Evolutionary conservation across 2,888 invertebrate species (phyloP), one percentile per base, ranked within the genome.

Genomic region (Dinocampus coccinellae): DNA sequence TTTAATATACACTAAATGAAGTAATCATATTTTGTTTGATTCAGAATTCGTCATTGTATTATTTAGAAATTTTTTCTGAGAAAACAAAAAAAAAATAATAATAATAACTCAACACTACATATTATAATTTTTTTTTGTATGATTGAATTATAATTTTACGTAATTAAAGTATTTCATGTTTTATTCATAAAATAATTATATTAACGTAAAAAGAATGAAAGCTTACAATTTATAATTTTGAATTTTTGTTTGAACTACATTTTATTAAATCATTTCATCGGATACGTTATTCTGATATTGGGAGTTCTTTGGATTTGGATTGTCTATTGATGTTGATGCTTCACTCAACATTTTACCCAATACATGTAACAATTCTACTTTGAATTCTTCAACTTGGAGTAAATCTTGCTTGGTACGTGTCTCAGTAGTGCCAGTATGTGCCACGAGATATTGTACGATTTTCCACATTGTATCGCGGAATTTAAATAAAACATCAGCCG

Each of bases 391-490:
- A 4, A 84, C 67, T 70, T 74, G 63, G 11, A 69, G 26, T 3
- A 69, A n/a, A 42, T 78, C 61, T 4, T 52, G 53, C 4, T 24
- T 61, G 3, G 67, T 61, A 1, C 64, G 0, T 11, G 22, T 6
- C 1, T 53, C 6, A 2, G 22, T 29, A 34, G 76, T 36, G n/a
- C 80, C 81, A 65, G 90, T 87, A 33, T 89, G 87, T 55, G 89
- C 87, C 20, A 91, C 85, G 77, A 89, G 88, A 75, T 90, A 91
- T 3, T 89, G 79, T 9, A 90, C 84, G 1, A 90, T 85, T 3
- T 80, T 82, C 89, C 90, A 90, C 2, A 91, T 80, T 83, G 89
- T 88, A 75, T 89, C 87, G 20, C 89, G 87, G 0, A 89, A 84
- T 75, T 88, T 83, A 0, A 90, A 66, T 4, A 91, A 80, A 4